Evolutionary conservation across 1,140 invertebrate species (phyloP), one percentile per base, ranked within the genome.

Genomic region (Harpegnathos saltator): DNA sequence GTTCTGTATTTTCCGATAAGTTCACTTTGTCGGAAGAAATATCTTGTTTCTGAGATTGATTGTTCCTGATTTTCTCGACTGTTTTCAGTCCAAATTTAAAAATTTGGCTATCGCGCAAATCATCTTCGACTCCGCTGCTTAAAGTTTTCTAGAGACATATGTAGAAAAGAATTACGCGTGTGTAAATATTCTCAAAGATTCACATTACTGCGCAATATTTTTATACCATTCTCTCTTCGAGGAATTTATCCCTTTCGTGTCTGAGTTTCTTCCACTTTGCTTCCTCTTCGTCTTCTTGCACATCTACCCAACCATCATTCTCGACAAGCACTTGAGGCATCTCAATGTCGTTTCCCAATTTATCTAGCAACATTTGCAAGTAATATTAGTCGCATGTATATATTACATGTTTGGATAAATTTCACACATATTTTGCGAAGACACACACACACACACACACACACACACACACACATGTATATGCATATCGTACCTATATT

Each of bases 211-310:
- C 4, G 56, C 0, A 50, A 73, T 54, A 68, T 48, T 56, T 62
- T 73, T 22, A 38, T 78, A 93, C 92, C 86, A 89, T 93, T 93
- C 95, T 90, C 92, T 96, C 93, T 83, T 95, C 94, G 7, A 97
- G 90, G 90, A 96, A 97, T 84, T 96, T 95, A 92, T 97, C 95
- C 75, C 96, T 94, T 88, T 97, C 96, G 52, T 96, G 95, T 84
- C 96, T 93, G 80, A 95, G 94, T 91, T 96, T 96, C 86, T 96
- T 95, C 95, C 96, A 96, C 75, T 96, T 95, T 73, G 95, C 94
- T 89, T 97, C 97, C 54, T 96, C 96, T 85, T 96, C 96, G 38
- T 95, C 95, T 24, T 96, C 96, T 24, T 94, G 92, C 3, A 92
- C 95, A 2, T 95, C 94, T 83, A 93, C 94, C 87, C 89, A 92